Evolutionary conservation across 1,140 invertebrate species (phyloP), one percentile per base, ranked within the genome.

Genomic region (Caenorhabditis brenneri): DNA sequence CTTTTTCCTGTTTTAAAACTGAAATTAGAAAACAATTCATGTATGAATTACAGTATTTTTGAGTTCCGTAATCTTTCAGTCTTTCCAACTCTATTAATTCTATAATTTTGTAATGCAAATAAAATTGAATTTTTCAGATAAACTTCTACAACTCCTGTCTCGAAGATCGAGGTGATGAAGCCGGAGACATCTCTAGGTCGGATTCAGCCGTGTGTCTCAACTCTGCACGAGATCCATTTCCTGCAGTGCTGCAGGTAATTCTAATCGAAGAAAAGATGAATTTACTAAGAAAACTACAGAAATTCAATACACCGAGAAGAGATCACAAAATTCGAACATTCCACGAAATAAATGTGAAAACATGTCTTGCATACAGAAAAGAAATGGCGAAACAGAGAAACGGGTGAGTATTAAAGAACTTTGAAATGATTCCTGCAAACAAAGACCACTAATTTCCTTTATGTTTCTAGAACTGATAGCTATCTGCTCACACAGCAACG

Each of bases 401-500:
- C 15, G 65, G 65, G 65, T 74, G n/a, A n/a, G n/a, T n/a, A n/a
- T n/a, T n/a, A n/a, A n/a, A n/a, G n/a, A n/a, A n/a, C n/a, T n/a
- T n/a, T n/a, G n/a, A n/a, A n/a, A n/a, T n/a, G n/a, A n/a, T n/a
- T n/a, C n/a, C n/a, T n/a, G n/a, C n/a, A n/a, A n/a, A n/a, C n/a
- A n/a, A n/a, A n/a, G n/a, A n/a, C n/a, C n/a, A n/a, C n/a, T n/a
- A n/a, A n/a, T n/a, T 19, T 33, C n/a, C 10, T 58, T 27, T 29
- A 1, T n/a, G n/a, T n/a, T n/a, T n/a, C n/a, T n/a, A 74, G 65
- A 74, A 74, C 65, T 19, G 65, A 74, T n/a, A 74, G 65, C 29
- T 74, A 74, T 19, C 42, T 74, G 22, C 65, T 74, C 65, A 74
- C 65, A 19, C 65, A 74, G 24, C 65, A 74, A 46, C 36, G 65